These are phyloP conservation scores for Psittacula cyanocephala DNA, from an alignment of 2,113 vertebrate species.

Conservation along the genomic window DNA sequence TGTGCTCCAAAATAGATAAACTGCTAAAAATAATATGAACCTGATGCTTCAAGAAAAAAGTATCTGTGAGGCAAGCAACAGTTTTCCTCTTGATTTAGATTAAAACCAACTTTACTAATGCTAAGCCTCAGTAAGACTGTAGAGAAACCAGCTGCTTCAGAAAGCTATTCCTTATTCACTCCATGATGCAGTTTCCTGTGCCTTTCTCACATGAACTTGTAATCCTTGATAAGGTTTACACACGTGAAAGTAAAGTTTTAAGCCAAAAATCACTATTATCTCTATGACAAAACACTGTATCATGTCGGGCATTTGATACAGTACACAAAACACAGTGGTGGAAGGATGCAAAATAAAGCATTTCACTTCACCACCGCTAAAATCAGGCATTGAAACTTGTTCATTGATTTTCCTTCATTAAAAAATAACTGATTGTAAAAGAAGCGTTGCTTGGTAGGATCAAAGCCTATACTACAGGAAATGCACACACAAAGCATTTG, in stretches of 20 bases:
- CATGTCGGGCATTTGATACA: background rate
- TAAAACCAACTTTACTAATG: background rate
- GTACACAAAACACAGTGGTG: background rate
- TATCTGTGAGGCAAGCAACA: background rate
- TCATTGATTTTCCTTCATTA: constrained; percentile 42
- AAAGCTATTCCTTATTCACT: background rate
- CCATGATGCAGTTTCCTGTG: background rate
- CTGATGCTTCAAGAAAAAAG: background rate
- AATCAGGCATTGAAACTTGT: background rate
- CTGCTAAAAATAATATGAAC: background rate
- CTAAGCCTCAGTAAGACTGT: background rate
- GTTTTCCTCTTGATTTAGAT: background rate
- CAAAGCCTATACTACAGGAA: constrained; percentile 59
- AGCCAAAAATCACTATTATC: background rate
- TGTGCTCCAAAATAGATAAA: background rate
- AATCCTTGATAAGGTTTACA: background rate
- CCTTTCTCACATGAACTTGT: background rate
- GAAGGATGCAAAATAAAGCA: background rate
- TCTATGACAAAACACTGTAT: background rate
- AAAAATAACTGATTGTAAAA: constrained; percentile 51
- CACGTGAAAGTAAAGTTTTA: background rate
- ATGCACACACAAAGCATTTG: constrained; percentile 48
- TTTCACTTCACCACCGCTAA: background rate
- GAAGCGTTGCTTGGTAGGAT: constrained; percentile 40
- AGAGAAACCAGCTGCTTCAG: background rate